phyloP scores from a whole-genome alignment of 1,140 invertebrate species.

The Araneus ventricosus region DNA sequence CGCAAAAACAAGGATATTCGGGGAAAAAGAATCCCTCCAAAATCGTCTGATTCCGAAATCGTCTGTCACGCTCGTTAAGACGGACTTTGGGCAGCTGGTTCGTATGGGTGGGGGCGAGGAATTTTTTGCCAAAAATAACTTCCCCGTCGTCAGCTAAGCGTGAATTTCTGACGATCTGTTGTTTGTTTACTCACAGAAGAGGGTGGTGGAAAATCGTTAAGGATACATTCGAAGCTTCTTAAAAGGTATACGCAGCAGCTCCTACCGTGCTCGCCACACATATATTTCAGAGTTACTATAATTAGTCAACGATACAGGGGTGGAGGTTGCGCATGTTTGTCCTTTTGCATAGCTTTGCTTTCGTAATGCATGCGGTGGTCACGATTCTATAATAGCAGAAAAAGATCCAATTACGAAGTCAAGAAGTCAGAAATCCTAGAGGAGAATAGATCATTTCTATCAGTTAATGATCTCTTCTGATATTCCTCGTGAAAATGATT shows the following conservation, averaged over 20 bases:
- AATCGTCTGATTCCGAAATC: conserved; percentile 7
- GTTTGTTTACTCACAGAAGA: conserved; percentile 21
- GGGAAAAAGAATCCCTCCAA: conserved; percentile 5
- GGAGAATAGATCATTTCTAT: too few species aligned
- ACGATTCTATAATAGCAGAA: too few species aligned
- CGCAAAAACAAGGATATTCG: conserved; percentile 24
- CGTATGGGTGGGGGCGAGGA: background rate
- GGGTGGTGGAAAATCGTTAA: conserved; percentile 25
- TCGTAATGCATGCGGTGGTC: too few species aligned
- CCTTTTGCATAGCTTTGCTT: background rate
- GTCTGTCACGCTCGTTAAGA: conserved; percentile 42
- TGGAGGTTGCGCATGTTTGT: background rate
- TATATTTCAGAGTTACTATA: background rate
- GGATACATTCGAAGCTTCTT: conserved; percentile 6
- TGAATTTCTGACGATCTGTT: conserved; percentile 19
- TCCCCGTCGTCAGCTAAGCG: background rate
- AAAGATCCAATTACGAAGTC: too few species aligned
- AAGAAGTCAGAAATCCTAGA: too few species aligned
- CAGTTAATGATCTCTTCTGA: too few species aligned
- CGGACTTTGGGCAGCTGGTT: conserved; percentile 44
- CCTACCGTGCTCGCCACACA: background rate
- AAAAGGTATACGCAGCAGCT: background rate
- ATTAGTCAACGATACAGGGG: background rate
- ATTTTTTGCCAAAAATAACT: conserved; percentile 49
- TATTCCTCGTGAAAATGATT: too few species aligned